Percentiles rank a stretch among this genome's conserved stretches.
phyloP scores from a whole-genome alignment of 2,797 vertebrate genomes.

The Acanthis flammea region DNA sequence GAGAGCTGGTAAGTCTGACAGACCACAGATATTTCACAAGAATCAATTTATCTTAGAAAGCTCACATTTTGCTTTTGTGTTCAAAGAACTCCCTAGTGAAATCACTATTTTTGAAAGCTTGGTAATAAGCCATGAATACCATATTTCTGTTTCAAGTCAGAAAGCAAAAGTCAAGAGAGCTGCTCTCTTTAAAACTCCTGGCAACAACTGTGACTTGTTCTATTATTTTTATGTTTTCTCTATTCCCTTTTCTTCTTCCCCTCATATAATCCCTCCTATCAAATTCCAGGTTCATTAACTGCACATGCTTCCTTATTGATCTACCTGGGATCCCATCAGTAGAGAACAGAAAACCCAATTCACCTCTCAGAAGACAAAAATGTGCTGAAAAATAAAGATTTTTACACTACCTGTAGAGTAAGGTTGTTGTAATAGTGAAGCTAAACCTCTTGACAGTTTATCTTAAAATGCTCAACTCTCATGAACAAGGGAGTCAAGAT shows the following conservation, averaged over 20 bases:
- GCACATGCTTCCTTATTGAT: neutral
- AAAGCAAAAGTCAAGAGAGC: neutral
- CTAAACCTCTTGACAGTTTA: neutral
- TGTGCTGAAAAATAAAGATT: neutral
- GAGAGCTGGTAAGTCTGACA: neutral
- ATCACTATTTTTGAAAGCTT: neutral
- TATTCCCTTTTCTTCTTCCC: neutral
- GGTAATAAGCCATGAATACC: neutral
- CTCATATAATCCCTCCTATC: neutral
- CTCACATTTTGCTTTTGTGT: neutral
- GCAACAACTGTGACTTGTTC: neutral
- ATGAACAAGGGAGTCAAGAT: fast-evolving
- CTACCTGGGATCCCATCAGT: neutral
- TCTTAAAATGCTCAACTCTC: neutral
- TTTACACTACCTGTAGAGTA: neutral
- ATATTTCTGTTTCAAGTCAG: neutral
- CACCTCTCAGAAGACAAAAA: neutral
- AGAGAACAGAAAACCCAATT: neutral
- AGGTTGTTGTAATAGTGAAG: neutral
- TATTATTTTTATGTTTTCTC: neutral
- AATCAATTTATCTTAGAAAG: neutral
- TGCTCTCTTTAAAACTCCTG: neutral
- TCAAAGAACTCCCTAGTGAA: neutral
- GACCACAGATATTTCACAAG: neutral
- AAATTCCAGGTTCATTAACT: neutral